Base-by-base conservation (phyloP, 1,140 invertebrate genomes). In the Ips typographus region DNA sequence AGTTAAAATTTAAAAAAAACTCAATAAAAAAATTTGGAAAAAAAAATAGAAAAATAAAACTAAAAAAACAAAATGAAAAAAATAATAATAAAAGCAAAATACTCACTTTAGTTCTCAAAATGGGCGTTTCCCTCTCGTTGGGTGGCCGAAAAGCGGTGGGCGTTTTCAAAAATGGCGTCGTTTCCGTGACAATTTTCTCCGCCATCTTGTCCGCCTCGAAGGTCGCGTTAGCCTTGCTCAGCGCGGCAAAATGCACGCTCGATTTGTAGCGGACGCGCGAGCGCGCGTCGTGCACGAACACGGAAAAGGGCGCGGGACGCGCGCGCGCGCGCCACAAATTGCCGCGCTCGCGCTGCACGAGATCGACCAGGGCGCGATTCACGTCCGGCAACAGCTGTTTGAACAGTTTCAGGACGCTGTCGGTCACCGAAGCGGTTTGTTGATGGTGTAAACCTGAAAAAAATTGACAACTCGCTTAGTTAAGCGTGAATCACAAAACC, bases 141-240 rank as follows among this genome's bases (percentile, higher is more conserved):
- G 7, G 41, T 7, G 22, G 44, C 38, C 7, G 53, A 58, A 62
- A 49, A 2, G 64, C 41, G 4, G 44, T 61, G 4, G 77, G 75
- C 2, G 77, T 78, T 55, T 75, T 74, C 22, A 80, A 71, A 65
- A 80, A 80, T n/a, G 79, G 79, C 1, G 71, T 77, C 41, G 72
- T 73, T 61, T 79, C 77, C n/a, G 74, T 77, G 4, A 7, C 39
- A 38, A 64, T 44, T 4, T 72, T 22, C 1, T 65, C 51, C 38
- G 60, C 69, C 39, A 58, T 40, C n/a, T 58, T 2, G 56, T 66
- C 67, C 1, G 71, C 71, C 36, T 71, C 68, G 41, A 76, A 77
- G 36, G 73, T 79, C 66, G 77, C 73, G 66, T 72, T 77, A 36
- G 77, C 73, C 71, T 79, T 78, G 6, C 64, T 47, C 39, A 79